Conservation (phyloP, 2,888 invertebrate genomes). For the Drosophila lutescens region DNA sequence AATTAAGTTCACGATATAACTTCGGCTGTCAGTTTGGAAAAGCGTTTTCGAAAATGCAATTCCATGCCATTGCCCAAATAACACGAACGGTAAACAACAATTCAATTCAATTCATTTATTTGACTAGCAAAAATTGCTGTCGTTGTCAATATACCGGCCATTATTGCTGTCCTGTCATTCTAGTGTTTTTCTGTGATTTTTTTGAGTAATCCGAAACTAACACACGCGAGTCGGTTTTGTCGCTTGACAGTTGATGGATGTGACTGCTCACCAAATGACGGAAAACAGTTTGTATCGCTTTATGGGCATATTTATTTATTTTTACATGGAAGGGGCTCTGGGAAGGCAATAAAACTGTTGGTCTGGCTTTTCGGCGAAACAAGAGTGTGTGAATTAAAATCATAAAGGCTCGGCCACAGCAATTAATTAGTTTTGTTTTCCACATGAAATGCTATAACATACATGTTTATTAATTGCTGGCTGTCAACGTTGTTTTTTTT, state of each 20-base stretch:
- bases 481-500: slow-evolving; percentile 17
- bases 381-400: slow-evolving; percentile 30
- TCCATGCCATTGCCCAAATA: slow-evolving; percentile 65
- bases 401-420: slow-evolving; percentile 43
- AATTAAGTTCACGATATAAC: slow-evolving; percentile 31
- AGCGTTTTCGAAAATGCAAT: slow-evolving; percentile 37
- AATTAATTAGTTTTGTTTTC: slow-evolving; percentile 67
- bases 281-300: slow-evolving; percentile 1
- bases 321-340: slow-evolving; percentile 1
- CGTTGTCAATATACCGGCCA: slow-evolving; percentile 21
- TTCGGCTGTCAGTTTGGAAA: slow-evolving; percentile 38
- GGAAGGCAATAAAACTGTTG: slow-evolving; percentile 25
- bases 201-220: slow-evolving; percentile 66
- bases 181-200: slow-evolving; percentile 19
- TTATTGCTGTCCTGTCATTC: slow-evolving; percentile 22
- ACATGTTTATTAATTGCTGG: slow-evolving; percentile 50
- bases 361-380: not conserved
- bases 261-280: slow-evolving; percentile 39
- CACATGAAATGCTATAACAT: slow-evolving; percentile 16
- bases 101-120: slow-evolving; percentile 78
- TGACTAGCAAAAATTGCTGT: slow-evolving; percentile 59
- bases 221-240: slow-evolving; percentile 73
- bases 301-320: slow-evolving; percentile 12
- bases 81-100: slow-evolving; percentile 74
- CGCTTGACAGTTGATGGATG: slow-evolving; percentile 75